These are phyloP conservation scores for Gadopsis bispinosus DNA, from an alignment of 2,797 vertebrate species.

Conservation along the genomic window DNA sequence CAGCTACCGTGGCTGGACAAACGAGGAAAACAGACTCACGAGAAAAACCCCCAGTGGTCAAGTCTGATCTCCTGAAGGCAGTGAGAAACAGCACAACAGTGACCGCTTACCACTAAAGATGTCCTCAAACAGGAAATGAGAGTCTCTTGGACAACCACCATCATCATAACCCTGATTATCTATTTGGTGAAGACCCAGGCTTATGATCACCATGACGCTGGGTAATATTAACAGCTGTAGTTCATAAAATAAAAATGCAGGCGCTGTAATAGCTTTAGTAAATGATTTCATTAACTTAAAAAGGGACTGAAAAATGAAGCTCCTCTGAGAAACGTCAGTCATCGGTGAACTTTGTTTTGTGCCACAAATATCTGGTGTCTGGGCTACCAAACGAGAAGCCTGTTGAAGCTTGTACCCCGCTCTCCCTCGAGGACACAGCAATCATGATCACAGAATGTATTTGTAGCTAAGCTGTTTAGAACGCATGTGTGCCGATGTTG, in stretches of 20 bases:
- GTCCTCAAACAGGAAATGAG: slow-evolving; percentile 8
- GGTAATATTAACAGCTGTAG: slow-evolving; percentile 37
- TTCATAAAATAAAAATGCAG: slow-evolving; percentile 35
- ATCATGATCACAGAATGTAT: slow-evolving; percentile 52
- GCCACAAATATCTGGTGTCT: slow-evolving; percentile 39
- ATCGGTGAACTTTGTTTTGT: slow-evolving; percentile 45
- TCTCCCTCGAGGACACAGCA: slow-evolving; percentile 53
- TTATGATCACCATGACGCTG: slow-evolving; percentile 16
- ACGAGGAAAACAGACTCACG: neutral
- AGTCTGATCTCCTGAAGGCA: slow-evolving; percentile 25
- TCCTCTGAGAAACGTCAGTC: slow-evolving; percentile 53
- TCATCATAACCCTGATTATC: neutral
- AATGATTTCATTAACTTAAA: slow-evolving; percentile 46
- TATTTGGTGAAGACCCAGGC: slow-evolving; percentile 28
- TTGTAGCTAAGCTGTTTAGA: slow-evolving; percentile 55
- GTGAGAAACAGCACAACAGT: slow-evolving; percentile 4
- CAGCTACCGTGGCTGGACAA: slow-evolving; percentile 22
- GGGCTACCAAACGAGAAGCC: slow-evolving; percentile 29
- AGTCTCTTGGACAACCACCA: slow-evolving; percentile 14
- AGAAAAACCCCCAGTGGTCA: neutral
- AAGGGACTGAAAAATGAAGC: slow-evolving; percentile 59
- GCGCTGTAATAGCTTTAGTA: slow-evolving; percentile 26
- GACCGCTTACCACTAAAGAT: slow-evolving; percentile 10
- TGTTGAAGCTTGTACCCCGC: slow-evolving; percentile 35
- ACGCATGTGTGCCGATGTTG: slow-evolving; percentile 54